Evolutionary conservation across 1,140 invertebrate genomes (phyloP).

Genomic region (Conus ventricosus): DNA sequence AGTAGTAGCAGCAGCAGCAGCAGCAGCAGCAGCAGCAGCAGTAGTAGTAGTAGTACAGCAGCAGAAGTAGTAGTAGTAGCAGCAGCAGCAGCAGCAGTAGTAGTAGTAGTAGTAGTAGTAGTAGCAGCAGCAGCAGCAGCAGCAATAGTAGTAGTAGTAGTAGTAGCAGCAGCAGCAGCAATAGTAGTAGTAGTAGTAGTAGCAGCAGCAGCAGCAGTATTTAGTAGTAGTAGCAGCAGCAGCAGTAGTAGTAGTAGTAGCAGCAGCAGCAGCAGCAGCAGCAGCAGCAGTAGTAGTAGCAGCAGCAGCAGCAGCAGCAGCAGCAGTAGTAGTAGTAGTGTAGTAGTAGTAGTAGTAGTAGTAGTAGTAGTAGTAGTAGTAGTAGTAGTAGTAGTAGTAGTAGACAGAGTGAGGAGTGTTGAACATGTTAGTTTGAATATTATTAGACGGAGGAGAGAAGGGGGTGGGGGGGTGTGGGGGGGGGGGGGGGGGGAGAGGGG

Average conservation of each 20-base stretch:
- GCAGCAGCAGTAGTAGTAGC: neutral
- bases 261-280: neutral
- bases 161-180: neutral
- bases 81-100: neutral
- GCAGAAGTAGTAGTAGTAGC: too few relatives aligned
- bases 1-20: neutral
- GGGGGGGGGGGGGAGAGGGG: too few relatives aligned
- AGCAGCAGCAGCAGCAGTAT: neutral
- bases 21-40: neutral
- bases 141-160: conserved; percentile 21
- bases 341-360: conserved; percentile 32
- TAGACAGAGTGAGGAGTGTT: too few relatives aligned
- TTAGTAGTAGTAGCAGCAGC: neutral
- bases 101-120: conserved; percentile 10
- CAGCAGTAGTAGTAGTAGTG: neutral
- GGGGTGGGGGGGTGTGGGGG: too few relatives aligned
- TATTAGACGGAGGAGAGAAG: too few relatives aligned
- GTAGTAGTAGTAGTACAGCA: conserved; percentile 1
- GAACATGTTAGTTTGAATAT: too few relatives aligned
- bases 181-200: too few relatives aligned
- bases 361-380: neutral
- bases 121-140: neutral
- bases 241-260: neutral
- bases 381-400: too few relatives aligned
- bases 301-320: neutral